phyloP scores from a whole-genome alignment of 2,797 vertebrate genomes.

The Alosa sapidissima region DNA sequence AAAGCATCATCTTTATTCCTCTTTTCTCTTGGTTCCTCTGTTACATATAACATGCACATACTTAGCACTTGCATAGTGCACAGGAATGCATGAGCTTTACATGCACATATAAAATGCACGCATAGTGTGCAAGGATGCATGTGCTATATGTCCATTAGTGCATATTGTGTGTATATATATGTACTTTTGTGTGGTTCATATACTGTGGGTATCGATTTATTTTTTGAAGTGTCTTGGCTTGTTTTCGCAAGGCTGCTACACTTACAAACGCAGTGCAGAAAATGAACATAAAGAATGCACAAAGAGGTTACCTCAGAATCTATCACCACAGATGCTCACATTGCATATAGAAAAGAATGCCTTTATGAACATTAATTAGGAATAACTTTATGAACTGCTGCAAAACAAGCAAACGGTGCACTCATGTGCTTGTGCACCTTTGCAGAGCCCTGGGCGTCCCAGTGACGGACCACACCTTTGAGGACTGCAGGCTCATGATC shows the following conservation, averaged over 20 bases:
- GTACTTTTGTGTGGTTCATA: not conserved
- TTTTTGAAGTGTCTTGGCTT: not conserved
- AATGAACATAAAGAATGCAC: not conserved
- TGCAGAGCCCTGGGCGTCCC: slow-evolving; percentile 83
- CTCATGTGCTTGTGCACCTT: not conserved
- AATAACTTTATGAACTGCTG: too few relatives aligned
- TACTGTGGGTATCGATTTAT: not conserved
- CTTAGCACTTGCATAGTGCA: not conserved
- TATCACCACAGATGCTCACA: not conserved
- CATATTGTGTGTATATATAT: not conserved
- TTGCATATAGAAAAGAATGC: not conserved
- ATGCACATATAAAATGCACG: not conserved
- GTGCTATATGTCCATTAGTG: not conserved
- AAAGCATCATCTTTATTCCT: slow-evolving; percentile 34
- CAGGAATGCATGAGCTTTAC: not conserved
- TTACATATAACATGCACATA: not conserved
- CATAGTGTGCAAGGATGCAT: not conserved
- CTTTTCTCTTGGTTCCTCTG: not conserved
- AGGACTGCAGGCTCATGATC: slow-evolving; percentile 97
- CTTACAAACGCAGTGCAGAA: not conserved
- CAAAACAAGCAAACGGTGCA: not conserved
- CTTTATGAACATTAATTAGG: too few relatives aligned
- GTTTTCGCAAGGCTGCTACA: not conserved
- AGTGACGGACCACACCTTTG: slow-evolving; percentile 94
- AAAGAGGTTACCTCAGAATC: not conserved